Evolutionary conservation across 2,797 vertebrate species (phyloP), one percentile per base, ranked within the genome.

Genomic region (Channa striata): DNA sequence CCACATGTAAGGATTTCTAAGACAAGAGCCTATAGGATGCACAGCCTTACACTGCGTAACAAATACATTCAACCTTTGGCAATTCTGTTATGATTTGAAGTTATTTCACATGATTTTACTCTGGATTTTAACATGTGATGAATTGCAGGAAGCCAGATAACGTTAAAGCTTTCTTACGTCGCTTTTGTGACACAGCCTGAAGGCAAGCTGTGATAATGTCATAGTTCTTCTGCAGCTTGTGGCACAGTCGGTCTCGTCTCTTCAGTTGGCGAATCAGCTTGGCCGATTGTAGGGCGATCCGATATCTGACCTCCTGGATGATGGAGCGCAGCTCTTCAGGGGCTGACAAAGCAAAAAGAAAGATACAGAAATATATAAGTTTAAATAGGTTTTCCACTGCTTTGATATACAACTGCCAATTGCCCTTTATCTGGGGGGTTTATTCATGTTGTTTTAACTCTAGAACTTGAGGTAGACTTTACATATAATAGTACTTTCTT

Each of bases 171-270:
- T 30, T 92, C 96, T 98, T 94, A 99, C 98, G 79, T 84, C 97
- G 94, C 90, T 99, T 99, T 58, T 95, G 96, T 1, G 98, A 99
- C 73, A 96, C 96, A 0, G 98, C 98, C 91, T 99, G 98, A 46
- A 99, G 90, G 77, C 95, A 99, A 0, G 98, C 98, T 0, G 98
- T 99, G 87, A 99, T 90, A 20, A 99, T 92, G 77, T 99, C 98
- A 1, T 94, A 97, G 89, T 97, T 97, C 92, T 94, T 97, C 93
- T 98, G 97, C 16, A 96, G 89, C 59, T 98, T 96, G 78, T 96
- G 93, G 42, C 87, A 70, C 0, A 97, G 94, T 17, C 95, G 90
- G 78, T 99, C 97, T 34, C 96, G 96, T 79, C 96, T 95, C 91
- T 91, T 97, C 87, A 99, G 89, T 79, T 97, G 97, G 21, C 96